phyloP scores from a whole-genome alignment of 2,888 invertebrate species.

The Neoaliturus tenellus region DNA sequence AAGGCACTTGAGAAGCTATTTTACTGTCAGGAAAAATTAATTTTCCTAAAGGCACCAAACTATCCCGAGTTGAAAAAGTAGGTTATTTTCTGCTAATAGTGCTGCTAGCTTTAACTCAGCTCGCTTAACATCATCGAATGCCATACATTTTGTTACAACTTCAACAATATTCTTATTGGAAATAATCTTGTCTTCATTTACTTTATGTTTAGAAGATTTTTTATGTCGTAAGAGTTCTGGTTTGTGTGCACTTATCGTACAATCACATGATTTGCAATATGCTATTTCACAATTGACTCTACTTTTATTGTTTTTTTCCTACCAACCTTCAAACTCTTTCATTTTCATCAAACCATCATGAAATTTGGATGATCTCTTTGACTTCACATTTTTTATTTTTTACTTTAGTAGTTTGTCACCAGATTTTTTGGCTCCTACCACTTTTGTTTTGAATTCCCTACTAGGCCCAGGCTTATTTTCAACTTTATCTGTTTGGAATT shows the following conservation, averaged over 20 bases:
- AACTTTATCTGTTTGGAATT: no score
- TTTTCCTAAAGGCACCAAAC: not conserved
- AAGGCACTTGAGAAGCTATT: not conserved
- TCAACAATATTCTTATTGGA: not conserved
- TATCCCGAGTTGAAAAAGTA: not conserved
- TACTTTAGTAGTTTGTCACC: no score
- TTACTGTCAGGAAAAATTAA: not conserved
- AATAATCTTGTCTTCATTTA: not conserved
- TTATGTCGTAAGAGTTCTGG: conserved; percentile 7
- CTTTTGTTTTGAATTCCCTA: no score
- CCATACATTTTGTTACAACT: not conserved
- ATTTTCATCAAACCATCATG: not conserved
- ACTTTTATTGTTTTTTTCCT: not conserved
- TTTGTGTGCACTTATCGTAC: conserved; percentile 21
- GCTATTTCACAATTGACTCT: not conserved
- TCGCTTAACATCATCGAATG: not conserved
- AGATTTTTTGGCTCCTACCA: no score
- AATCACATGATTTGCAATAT: not conserved
- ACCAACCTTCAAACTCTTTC: not conserved
- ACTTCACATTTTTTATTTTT: no score
- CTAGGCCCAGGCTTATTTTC: no score
- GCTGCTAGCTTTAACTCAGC: conserved; percentile 1
- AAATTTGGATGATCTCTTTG: not conserved
- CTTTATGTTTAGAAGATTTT: not conserved
- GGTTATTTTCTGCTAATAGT: not conserved